Percentiles rank a stretch among this genome's conserved stretches.
Evolutionary conservation across 2,113 vertebrate species (phyloP).

Genomic region (Orcinus orca): DNA sequence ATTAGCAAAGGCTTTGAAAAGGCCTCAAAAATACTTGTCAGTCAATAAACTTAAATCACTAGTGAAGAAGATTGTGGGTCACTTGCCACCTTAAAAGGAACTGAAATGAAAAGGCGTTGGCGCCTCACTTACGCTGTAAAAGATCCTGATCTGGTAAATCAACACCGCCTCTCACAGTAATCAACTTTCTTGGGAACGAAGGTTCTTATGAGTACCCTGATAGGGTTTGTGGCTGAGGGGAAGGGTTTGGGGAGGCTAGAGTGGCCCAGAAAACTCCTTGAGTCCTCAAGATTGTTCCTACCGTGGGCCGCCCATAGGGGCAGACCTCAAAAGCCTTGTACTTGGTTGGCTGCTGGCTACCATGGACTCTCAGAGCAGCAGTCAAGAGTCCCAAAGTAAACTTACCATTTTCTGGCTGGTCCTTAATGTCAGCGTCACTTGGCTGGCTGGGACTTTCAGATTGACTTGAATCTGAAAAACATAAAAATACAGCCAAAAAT

Average conservation of each 20-base stretch:
- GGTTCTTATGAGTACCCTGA: not conserved
- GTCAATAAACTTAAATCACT: not conserved
- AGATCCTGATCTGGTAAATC: not conserved
- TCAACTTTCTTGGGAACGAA: not conserved
- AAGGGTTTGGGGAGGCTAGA: not conserved
- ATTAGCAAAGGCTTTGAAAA: not conserved
- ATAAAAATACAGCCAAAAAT: slow-evolving; percentile 87
- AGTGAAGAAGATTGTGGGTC: not conserved
- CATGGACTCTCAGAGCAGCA: not conserved
- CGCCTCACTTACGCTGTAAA: not conserved
- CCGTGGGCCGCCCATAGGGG: not conserved
- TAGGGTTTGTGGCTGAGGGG: not conserved
- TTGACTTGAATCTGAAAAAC: slow-evolving; percentile 94
- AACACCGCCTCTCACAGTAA: not conserved
- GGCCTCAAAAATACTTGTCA: not conserved
- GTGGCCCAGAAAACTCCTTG: not conserved
- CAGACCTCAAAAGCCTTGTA: not conserved
- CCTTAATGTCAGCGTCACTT: slow-evolving; percentile 97
- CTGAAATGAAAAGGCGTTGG: not conserved
- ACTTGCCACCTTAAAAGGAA: not conserved
- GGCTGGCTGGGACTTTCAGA: slow-evolving; percentile 98
- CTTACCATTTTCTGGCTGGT: slow-evolving; percentile 99
- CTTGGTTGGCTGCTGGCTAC: not conserved
- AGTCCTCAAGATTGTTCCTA: not conserved
- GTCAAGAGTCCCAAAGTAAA: slow-evolving; percentile 76